Conservation (phyloP, 2,113 vertebrate genomes). For the Tragelaphus scriptus region DNA sequence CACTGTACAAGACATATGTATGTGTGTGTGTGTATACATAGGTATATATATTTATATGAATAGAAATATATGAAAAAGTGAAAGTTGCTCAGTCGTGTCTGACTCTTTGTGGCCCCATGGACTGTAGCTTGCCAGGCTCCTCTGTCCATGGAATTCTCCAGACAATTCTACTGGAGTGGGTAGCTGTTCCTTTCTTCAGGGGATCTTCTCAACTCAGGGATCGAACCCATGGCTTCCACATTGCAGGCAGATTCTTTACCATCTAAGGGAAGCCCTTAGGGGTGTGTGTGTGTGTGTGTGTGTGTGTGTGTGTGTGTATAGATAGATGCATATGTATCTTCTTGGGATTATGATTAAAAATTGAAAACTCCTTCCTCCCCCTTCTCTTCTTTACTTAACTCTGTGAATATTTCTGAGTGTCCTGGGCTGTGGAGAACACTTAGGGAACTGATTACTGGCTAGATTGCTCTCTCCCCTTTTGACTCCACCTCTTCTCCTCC, state of each 20-base stretch:
- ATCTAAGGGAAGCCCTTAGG: neutral
- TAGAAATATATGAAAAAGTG: neutral
- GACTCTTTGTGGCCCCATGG: neutral
- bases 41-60: neutral
- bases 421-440: neutral
- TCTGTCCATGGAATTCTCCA: neutral
- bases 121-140: neutral
- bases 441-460: neutral
- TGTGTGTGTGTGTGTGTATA: neutral
- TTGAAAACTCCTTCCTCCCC: neutral
- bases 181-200: neutral
- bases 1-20: accelerated
- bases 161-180: neutral
- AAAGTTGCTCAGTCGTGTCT: neutral
- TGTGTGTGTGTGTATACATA: neutral
- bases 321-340: neutral
- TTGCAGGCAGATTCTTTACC: neutral
- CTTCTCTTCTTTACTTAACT: neutral
- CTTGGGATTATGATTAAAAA: neutral
- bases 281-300: neutral
- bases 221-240: neutral
- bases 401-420: neutral
- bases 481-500: neutral
- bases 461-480: neutral
- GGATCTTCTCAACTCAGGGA: neutral